These are phyloP conservation scores for Malthinus flaveolus DNA, from an alignment of 2,888 invertebrate genomes.

Conservation along the genomic window DNA sequence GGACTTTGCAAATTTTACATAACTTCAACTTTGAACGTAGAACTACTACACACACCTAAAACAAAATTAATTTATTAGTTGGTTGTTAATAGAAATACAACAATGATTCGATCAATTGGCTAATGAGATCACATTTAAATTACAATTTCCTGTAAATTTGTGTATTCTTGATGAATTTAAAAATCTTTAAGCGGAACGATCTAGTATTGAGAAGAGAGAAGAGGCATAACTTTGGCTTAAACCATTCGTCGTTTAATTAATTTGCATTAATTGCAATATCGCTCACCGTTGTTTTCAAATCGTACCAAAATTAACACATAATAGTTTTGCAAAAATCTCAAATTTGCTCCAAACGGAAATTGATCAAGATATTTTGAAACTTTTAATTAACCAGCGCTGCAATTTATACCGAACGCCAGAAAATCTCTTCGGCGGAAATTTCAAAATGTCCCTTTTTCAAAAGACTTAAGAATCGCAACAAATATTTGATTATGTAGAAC, in stretches of 20 bases:
- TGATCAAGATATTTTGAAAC: slow-evolving; percentile 5
- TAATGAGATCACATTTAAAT: not conserved
- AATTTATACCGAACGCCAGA: not conserved
- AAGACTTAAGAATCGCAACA: slow-evolving; percentile 4
- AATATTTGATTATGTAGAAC: slow-evolving; percentile 19
- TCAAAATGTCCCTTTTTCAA: slow-evolving; percentile 3
- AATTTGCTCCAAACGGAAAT: not conserved
- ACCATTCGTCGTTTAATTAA: not conserved
- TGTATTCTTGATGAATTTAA: not conserved
- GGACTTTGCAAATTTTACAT: not conserved
- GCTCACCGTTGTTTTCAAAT: not conserved
- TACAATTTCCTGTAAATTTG: slow-evolving; percentile 9
- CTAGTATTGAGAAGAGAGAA: not conserved
- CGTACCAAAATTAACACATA: not conserved
- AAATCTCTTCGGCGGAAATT: slow-evolving; percentile 6
- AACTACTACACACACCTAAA: not conserved
- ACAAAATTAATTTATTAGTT: not conserved
- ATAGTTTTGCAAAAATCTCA: not conserved
- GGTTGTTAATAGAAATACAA: not conserved
- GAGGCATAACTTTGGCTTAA: not conserved
- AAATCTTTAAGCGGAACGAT: slow-evolving; percentile 4
- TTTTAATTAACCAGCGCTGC: not conserved
- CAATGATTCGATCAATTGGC: slow-evolving; percentile 1
- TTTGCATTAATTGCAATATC: slow-evolving; percentile 8
- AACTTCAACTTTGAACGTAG: not conserved